Evolutionary conservation across 2,113 vertebrate species (phyloP).

Genomic region (Trachemys scripta): DNA sequence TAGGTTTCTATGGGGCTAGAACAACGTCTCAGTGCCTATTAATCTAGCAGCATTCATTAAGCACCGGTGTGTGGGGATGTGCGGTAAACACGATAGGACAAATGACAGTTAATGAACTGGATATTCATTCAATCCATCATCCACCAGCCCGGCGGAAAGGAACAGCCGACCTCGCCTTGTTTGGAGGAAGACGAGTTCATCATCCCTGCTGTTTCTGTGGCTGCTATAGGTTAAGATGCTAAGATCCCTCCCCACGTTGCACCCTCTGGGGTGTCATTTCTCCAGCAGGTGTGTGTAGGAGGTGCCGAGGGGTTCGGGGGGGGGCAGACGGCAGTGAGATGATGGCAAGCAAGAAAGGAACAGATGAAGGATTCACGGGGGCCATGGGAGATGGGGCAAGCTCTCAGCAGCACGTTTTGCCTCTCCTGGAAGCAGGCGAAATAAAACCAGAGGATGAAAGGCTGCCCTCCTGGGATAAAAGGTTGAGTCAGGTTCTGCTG

Average conservation of each 20-base stretch:
- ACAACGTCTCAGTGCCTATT: accelerated
- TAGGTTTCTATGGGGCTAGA: not conserved
- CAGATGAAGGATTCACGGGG: not conserved
- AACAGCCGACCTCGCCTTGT: not conserved
- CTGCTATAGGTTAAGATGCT: not conserved
- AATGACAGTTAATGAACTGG: not conserved
- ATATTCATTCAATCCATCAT: not conserved
- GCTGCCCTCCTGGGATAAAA: not conserved
- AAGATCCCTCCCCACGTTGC: not conserved
- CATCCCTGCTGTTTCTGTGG: not conserved
- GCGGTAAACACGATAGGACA: not conserved
- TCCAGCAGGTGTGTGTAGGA: not conserved
- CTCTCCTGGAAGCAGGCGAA: not conserved
- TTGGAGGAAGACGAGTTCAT: accelerated
- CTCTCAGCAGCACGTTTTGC: not conserved
- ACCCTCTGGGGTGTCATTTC: not conserved
- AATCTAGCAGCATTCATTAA: not conserved
- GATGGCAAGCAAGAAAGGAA: not conserved
- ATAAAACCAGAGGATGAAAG: not conserved
- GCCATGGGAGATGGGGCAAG: not conserved
- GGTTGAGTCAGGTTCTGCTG: not conserved
- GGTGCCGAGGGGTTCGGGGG: not conserved
- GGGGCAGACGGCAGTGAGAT: not conserved
- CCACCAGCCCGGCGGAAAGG: not conserved
- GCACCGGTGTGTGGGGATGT: accelerated